Base-by-base conservation (phyloP, 2,888 invertebrate species). In the Scelioninae gen. 1 region DNA sequence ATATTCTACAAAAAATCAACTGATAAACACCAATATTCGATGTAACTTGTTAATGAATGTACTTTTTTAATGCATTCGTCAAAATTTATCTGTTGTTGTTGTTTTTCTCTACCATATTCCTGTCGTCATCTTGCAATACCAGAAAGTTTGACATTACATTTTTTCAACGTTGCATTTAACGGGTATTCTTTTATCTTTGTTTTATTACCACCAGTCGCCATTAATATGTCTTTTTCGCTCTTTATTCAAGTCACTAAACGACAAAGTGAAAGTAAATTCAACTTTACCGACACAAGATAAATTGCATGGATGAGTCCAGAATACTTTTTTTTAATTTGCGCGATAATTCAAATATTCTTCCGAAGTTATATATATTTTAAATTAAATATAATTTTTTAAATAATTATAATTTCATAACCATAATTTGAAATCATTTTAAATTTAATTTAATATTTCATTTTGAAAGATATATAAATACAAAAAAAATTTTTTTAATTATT, bases 11-110 rank as follows among this genome's bases (percentile, higher is more conserved):
- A n/a, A n/a, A n/a, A n/a, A n/a, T n/a, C n/a, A n/a, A n/a, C n/a
- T n/a, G n/a, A n/a, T n/a, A n/a, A n/a, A n/a, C n/a, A n/a, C n/a
- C n/a, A n/a, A n/a, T n/a, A n/a, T n/a, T n/a, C n/a, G n/a, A n/a
- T n/a, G n/a, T 40, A 40, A 40, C 6, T 40, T 10, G 5, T 40
- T 10, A 9, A 10, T 40, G 5, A 11, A 40, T 10, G 11, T 40
- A n/a, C 10, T 11, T 8, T 40, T 40, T 40, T 10, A 10, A 40
- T 11, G 40, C 11, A 40, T 10, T 10, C 11, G 10, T 40, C 40
- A 40, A 40, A 56, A 47, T 69, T 16, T 16, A 56, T 56, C 69
- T 69, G 69, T 69, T 69, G 56, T 56, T 56, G 56, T 15, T 23
- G 16, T 40, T 11, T 9, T 13, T 8, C 11, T 43, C 11, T 7